Evolutionary conservation across 2,888 invertebrate species (phyloP).

Genomic region (Drepanosiphum platanoidis): DNA sequence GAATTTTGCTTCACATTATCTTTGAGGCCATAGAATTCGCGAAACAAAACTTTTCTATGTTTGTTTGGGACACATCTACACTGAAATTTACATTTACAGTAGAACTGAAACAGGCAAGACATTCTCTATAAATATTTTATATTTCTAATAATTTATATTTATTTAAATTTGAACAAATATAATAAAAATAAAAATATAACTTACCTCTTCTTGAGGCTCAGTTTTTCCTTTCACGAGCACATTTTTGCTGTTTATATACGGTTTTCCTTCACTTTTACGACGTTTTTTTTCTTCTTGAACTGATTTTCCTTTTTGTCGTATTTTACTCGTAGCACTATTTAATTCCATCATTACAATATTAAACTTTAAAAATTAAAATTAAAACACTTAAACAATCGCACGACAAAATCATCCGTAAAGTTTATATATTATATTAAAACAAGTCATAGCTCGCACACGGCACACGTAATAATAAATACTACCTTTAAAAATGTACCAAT

Average conservation of each 20-base stretch:
- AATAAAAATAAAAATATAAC: constrained; percentile 14
- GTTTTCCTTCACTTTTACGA: constrained; percentile 19
- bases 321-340: constrained; percentile 10
- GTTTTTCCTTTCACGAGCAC: constrained; percentile 23
- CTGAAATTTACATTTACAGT: constrained; percentile 37
- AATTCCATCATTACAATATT: constrained; percentile 18
- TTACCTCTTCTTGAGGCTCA: constrained; percentile 10
- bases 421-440: constrained; percentile 19
- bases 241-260: constrained; percentile 17
- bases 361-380: constrained; percentile 11
- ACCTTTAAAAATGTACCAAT: no score
- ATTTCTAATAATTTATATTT: constrained; percentile 4
- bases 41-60: constrained; percentile 42
- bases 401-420: constrained; percentile 6
- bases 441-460: background rate
- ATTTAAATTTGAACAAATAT: constrained; percentile 24
- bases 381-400: background rate
- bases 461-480: constrained; percentile 9
- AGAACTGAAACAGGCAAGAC: constrained; percentile 29
- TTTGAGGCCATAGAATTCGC: constrained; percentile 42
- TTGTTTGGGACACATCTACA: constrained; percentile 14
- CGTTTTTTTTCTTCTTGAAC: constrained; percentile 4
- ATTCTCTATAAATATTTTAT: constrained; percentile 7
- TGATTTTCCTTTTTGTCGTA: constrained; percentile 24
- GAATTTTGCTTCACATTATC: constrained; percentile 52